phyloP scores from a whole-genome alignment of 2,797 vertebrate species.

The Cheirogaleus major region DNA sequence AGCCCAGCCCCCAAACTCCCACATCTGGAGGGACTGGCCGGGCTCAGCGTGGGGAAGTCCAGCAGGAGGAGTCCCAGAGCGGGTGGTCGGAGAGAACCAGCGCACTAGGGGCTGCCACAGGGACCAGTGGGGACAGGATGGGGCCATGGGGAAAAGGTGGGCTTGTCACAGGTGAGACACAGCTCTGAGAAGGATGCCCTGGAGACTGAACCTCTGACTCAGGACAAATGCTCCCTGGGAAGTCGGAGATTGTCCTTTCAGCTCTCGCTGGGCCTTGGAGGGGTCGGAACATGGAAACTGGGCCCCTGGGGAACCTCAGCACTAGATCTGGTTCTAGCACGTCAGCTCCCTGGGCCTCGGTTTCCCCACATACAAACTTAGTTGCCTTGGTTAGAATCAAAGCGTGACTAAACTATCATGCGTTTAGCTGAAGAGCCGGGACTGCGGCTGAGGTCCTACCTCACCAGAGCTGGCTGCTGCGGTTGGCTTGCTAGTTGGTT shows the following conservation, averaged over 20 bases:
- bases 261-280: not conserved
- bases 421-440: not conserved
- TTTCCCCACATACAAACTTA: not conserved
- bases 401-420: not conserved
- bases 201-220: not conserved
- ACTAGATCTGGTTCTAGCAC: not conserved
- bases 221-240: not conserved
- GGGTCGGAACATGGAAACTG: not conserved
- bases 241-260: not conserved
- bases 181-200: not conserved
- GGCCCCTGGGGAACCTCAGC: not conserved
- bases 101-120: not conserved
- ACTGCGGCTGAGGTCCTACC: rapidly evolving
- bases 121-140: not conserved
- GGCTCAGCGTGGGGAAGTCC: not conserved
- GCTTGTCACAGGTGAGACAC: not conserved
- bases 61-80: not conserved
- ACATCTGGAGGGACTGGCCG: not conserved
- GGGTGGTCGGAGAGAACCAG: rapidly evolving
- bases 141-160: not conserved
- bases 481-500: not conserved
- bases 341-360: not conserved
- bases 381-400: not conserved
- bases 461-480: rapidly evolving
- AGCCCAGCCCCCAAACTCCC: not conserved